Evolutionary conservation across 2,113 vertebrate genomes (phyloP).

Genomic region (Noturus placidus): DNA sequence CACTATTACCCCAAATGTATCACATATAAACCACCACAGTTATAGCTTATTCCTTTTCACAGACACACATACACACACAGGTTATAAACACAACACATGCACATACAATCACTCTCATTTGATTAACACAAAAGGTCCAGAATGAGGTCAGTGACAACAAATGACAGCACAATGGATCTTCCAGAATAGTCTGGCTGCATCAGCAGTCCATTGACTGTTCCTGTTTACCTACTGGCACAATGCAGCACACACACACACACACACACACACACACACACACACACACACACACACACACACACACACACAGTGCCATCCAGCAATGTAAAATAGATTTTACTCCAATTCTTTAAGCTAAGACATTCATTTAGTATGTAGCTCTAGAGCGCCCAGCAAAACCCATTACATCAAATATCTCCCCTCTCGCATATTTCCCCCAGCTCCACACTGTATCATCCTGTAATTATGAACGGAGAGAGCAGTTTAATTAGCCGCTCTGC

Average conservation of each 20-base stretch:
- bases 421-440: constrained; percentile 31
- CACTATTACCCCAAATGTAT: neutral
- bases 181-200: constrained; percentile 50
- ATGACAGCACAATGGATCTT: constrained; percentile 33
- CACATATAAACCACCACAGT: neutral
- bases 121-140: constrained; percentile 43
- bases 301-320: constrained; percentile 8
- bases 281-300: constrained; percentile 22
- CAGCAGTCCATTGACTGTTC: constrained; percentile 48
- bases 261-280: constrained; percentile 32
- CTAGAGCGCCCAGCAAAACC: constrained; percentile 5
- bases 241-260: constrained; percentile 31
- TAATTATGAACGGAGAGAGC: constrained; percentile 56
- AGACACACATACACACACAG: constrained; percentile 6
- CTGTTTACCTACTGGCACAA: constrained; percentile 48
- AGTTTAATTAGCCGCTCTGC: constrained; percentile 57
- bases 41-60: neutral
- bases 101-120: constrained; percentile 38
- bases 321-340: constrained; percentile 43
- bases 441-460: constrained; percentile 49
- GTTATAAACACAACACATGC: neutral
- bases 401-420: constrained; percentile 34
- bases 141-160: constrained; percentile 43
- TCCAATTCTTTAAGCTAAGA: constrained; percentile 36
- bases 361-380: constrained; percentile 26